Evolutionary conservation across 2,888 invertebrate genomes (phyloP).

Genomic region (Drosophila ustulata): DNA sequence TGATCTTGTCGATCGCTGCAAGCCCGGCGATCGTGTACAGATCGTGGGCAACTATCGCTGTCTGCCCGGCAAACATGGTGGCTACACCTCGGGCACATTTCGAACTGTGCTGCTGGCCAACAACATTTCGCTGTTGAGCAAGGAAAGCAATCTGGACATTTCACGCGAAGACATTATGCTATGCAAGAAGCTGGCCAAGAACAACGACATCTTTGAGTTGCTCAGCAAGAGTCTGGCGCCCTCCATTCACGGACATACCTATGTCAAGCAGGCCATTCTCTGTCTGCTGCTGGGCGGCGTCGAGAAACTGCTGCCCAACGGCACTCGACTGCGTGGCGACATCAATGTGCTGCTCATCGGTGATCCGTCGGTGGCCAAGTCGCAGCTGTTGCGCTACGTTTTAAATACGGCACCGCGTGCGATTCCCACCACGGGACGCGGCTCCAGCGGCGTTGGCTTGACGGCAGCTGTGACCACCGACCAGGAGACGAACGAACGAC

Average conservation of each 20-base stretch:
- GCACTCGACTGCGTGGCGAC: constrained; percentile 94
- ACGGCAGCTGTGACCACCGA: constrained; percentile 99
- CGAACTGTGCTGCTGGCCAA: constrained; percentile 97
- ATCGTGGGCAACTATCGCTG: constrained; percentile 97
- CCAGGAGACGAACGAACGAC: constrained; percentile 94
- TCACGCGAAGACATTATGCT: constrained; percentile 94
- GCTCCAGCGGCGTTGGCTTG: constrained; percentile 98
- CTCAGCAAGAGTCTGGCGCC: constrained; percentile 97
- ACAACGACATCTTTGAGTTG: constrained; percentile 93
- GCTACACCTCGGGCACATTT: constrained; percentile 96
- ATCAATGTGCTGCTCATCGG: constrained; percentile 98
- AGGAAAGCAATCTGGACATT: constrained; percentile 92
- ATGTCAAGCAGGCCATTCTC: constrained; percentile 97
- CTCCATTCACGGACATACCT: constrained; percentile 98
- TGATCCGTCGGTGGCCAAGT: constrained; percentile 99
- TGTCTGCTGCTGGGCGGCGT: constrained; percentile 97
- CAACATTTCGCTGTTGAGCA: constrained; percentile 94
- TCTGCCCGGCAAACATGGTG: constrained; percentile 96
- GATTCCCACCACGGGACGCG: constrained; percentile 98
- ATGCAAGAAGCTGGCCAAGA: constrained; percentile 92
- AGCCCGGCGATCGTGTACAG: constrained; percentile 99
- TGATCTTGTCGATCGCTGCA: constrained; percentile 97
- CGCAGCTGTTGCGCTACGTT: constrained; percentile 97
- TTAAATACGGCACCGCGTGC: constrained; percentile 97
- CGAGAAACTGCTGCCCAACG: constrained; percentile 96